A percentile compares a stretch with the other conserved stretches of the same genome.
Conservation (phyloP, 2,797 vertebrate species). For the Myiotriccus ornatus region DNA sequence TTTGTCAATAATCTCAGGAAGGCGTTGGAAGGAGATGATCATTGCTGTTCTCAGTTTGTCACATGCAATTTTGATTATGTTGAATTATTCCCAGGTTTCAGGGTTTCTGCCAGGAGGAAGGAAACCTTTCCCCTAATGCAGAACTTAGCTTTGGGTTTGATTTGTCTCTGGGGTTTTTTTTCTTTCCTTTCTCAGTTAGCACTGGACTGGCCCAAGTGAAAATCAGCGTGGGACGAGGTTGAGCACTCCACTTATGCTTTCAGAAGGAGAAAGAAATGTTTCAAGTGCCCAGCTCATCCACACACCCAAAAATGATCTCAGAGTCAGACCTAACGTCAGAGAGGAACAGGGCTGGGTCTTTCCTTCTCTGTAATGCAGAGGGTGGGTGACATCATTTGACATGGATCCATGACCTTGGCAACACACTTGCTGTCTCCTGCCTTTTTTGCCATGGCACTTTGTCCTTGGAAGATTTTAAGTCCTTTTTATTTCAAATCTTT, state of each 20-base stretch:
- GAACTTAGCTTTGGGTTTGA: not conserved
- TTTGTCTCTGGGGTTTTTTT: not conserved
- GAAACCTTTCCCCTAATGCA: not conserved
- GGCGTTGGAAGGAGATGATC: not conserved
- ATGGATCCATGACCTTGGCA: not conserved
- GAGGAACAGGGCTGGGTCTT: constrained; percentile 47
- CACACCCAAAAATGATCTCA: not conserved
- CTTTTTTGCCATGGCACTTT: not conserved
- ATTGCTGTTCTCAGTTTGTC: not conserved
- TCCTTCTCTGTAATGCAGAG: constrained; percentile 16
- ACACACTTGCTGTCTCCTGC: not conserved
- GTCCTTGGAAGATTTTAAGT: not conserved
- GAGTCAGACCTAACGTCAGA: not conserved
- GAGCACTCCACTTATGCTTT: not conserved
- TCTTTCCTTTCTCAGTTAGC: not conserved
- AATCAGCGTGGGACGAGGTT: not conserved
- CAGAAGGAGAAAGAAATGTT: not conserved
- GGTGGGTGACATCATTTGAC: constrained; percentile 8
- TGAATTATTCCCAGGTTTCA: not conserved
- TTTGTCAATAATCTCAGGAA: not conserved
- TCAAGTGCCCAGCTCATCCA: not conserved
- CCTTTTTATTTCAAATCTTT: not conserved
- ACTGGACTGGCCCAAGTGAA: not conserved
- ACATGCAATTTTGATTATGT: fast-evolving
- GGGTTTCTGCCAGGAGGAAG: not conserved